Evolutionary conservation across 1,140 invertebrate genomes (phyloP), one percentile per base, ranked within the genome.

Genomic region (Antheraea pernyi): DNA sequence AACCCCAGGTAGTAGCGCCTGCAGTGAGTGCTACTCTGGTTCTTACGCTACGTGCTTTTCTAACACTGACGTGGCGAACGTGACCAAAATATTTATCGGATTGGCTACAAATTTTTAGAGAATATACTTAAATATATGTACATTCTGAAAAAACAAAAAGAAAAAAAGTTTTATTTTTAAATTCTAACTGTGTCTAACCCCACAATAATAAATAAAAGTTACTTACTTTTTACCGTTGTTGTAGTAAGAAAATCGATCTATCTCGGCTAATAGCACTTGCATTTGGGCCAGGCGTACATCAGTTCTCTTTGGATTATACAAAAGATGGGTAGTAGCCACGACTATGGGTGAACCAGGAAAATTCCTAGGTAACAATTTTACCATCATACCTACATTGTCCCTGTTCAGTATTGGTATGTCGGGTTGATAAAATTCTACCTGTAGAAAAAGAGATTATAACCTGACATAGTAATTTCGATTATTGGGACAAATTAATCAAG

Each of bases 261-360:
- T 92, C 91, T 98, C 97, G 0, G 96, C 95, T 16, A 99, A 90
- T 5, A 99, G 88, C 53, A 97, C 81, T 80, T 96, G 94, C 19
- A 95, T 91, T 90, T 99, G 98, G 0, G 97, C 98, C 18, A 99
- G 92, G 80, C 98, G 95, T 0, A 99, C 95, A 88, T 99, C 98
- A 22, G 96, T 95, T 36, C 98, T 91, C 78, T 93, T 95, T 0
- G 97, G 97, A 93, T 99, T 99, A 84, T 97, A 99, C 7, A 99
- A 91, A n/a, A 99, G 92, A 93, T 99, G 98, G 0, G 98, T 99
- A 5, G 97, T 99, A 7, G 97, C 97, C 0, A 99, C 94, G 36
- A 97, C 94, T 63, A 98, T 86, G 19, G 95, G 89, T 7, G 88
- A 90, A 0, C 85, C 63, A 2, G 92, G 93, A 63, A 83, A 78